phyloP scores from a whole-genome alignment of 2,888 invertebrate species.

The Ischnus inquisitorius region DNA sequence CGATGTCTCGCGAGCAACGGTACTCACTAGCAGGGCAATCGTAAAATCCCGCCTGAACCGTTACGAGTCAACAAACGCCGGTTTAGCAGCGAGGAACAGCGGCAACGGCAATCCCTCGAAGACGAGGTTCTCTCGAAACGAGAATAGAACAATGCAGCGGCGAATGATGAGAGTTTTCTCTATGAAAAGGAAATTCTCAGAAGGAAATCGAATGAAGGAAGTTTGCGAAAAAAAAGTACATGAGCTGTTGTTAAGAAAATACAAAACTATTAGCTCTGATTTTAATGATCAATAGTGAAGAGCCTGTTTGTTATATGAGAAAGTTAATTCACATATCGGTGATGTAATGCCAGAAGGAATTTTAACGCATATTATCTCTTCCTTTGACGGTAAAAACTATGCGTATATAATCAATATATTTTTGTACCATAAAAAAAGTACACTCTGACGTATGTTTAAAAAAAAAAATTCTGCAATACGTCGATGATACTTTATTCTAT shows the following conservation, averaged over 20 bases:
- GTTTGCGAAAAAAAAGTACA: not conserved
- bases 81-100: slow-evolving; percentile 18
- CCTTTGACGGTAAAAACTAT: no score
- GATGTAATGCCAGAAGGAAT: no score
- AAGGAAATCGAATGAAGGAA: not conserved
- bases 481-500: no score
- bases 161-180: slow-evolving; percentile 8
- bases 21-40: slow-evolving; percentile 59
- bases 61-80: slow-evolving; percentile 65
- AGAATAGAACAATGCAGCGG: not conserved
- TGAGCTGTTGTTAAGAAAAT: not conserved
- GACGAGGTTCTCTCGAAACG: not conserved
- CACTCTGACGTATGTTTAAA: not conserved
- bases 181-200: not conserved
- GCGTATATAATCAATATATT: not conserved
- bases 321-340: no score
- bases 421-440: not conserved
- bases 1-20: slow-evolving; percentile 60
- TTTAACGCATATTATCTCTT: no score
- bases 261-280: no score
- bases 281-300: no score
- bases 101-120: slow-evolving; percentile 5
- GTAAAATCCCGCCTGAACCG: slow-evolving; percentile 61
- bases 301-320: no score
- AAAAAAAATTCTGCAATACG: not conserved